Evolutionary conservation across 2,888 invertebrate genomes (phyloP), one percentile per base, ranked within the genome.

Genomic region (Drosophila paracracens): DNA sequence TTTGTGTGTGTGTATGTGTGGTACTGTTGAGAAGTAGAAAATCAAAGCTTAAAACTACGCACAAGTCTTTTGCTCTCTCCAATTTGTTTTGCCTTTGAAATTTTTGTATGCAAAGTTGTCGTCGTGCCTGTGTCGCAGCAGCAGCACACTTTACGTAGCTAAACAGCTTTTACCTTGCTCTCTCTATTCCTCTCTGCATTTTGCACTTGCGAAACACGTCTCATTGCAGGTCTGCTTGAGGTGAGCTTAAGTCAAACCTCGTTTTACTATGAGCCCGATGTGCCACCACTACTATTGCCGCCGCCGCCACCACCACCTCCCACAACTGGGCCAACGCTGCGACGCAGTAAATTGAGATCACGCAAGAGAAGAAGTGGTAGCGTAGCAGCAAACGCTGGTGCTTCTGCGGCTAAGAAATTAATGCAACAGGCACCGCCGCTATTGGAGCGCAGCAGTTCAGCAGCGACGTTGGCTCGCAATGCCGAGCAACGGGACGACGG

Each of bases 191-290:
- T 67, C 63, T 71, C 57, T 82, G 70, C 60, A 63, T 66, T 70
- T 53, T 67, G 74, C 84, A 67, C 51, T 88, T 81, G 71, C 43
- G 27, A 61, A 62, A 43, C 53, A 66, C 43, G 35, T 84, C 48
- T 88, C 80, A 72, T 86, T 86, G 81, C 85, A 86, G 85, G 81
- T 88, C 86, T 85, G 74, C 81, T 86, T 79, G 88, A 85, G 65
- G 66, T 89, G 74, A 85, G 88, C 73, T 68, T 89, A 66, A 85
- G 74, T 79, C 76, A 89, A 79, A 68, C 74, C 31, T 56, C 62
- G 38, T 82, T 74, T 77, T 82, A 81, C 70, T 82, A 75, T 76
- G 88, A 89, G 62, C 66, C 74, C 7, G 77, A 71, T 54, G 54
- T 76, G 67, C 58, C 72, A 58, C 25, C 69, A 38, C 51, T 73